Evolutionary conservation across 2,888 invertebrate genomes (phyloP).

Genomic region (Opisthograptis luteolata): DNA sequence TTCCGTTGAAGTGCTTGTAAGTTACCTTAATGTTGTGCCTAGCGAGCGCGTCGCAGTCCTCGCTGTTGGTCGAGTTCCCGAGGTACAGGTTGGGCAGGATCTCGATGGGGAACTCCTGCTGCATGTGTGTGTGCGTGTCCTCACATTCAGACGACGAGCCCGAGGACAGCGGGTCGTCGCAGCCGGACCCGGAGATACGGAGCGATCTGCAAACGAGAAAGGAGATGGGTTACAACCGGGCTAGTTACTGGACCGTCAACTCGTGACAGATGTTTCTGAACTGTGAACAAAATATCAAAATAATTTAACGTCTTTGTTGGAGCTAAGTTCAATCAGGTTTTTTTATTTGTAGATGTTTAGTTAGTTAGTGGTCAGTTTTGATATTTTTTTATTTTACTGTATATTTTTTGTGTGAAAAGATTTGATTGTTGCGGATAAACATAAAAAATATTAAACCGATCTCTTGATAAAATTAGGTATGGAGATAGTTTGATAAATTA

Average conservation of each 20-base stretch:
- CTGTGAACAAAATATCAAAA: background rate
- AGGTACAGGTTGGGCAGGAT: slow-evolving; percentile 97
- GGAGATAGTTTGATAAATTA: too few relatives aligned
- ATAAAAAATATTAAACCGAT: too few relatives aligned
- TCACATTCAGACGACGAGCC: slow-evolving; percentile 90
- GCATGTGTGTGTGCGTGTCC: slow-evolving; percentile 83
- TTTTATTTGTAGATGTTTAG: too few relatives aligned
- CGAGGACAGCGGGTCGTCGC: slow-evolving; percentile 87
- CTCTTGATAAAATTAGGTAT: too few relatives aligned
- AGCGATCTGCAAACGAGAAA: slow-evolving; percentile 84
- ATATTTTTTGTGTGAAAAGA: too few relatives aligned
- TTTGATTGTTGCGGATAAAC: too few relatives aligned
- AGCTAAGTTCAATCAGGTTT: too few relatives aligned
- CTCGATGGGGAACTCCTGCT: slow-evolving; percentile 95
- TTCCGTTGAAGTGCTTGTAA: background rate
- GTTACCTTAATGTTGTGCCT: slow-evolving; percentile 94
- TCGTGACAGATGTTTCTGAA: background rate
- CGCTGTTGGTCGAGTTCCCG: slow-evolving; percentile 97
- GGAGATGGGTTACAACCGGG: background rate
- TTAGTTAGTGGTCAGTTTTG: too few relatives aligned
- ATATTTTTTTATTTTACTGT: too few relatives aligned
- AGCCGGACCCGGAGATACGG: slow-evolving; percentile 88
- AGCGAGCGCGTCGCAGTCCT: slow-evolving; percentile 94
- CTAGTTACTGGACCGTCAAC: background rate
- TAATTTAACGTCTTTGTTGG: too few relatives aligned